These are phyloP conservation scores for Lasius platythorax DNA, from an alignment of 2,888 invertebrate species.

Conservation along the genomic window DNA sequence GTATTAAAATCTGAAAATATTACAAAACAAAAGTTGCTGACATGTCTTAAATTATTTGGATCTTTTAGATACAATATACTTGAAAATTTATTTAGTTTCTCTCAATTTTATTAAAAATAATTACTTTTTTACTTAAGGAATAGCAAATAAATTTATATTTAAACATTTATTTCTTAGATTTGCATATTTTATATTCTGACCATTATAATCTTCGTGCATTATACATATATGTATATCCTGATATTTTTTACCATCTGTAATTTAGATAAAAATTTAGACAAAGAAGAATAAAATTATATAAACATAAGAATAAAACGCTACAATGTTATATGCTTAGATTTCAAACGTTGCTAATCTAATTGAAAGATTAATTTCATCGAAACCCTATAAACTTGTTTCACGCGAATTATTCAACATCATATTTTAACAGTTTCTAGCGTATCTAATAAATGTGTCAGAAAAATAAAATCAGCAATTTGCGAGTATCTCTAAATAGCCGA, in stretches of 20 bases:
- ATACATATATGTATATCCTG: slow-evolving; percentile 4
- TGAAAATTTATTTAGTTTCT: background rate
- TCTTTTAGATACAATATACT: background rate
- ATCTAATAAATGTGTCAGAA: background rate
- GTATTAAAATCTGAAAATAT: background rate
- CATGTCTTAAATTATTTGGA: background rate
- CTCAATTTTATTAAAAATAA: background rate
- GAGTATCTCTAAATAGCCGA: background rate
- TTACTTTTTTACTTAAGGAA: background rate
- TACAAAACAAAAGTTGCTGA: background rate
- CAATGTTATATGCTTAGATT: background rate
- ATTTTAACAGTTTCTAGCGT: background rate
- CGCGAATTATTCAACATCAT: background rate
- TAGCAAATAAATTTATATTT: background rate
- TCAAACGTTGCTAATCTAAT: background rate
- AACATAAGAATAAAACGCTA: background rate
- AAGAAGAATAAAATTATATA: background rate
- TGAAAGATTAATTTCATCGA: background rate
- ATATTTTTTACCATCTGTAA: background rate
- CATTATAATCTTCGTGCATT: background rate
- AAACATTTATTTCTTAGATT: background rate
- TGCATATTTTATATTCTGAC: background rate
- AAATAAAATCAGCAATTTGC: slow-evolving; percentile 1
- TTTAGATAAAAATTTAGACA: background rate
- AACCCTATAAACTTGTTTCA: background rate